phyloP scores from a whole-genome alignment of 2,888 invertebrate genomes.

The Conistra vaccinii region DNA sequence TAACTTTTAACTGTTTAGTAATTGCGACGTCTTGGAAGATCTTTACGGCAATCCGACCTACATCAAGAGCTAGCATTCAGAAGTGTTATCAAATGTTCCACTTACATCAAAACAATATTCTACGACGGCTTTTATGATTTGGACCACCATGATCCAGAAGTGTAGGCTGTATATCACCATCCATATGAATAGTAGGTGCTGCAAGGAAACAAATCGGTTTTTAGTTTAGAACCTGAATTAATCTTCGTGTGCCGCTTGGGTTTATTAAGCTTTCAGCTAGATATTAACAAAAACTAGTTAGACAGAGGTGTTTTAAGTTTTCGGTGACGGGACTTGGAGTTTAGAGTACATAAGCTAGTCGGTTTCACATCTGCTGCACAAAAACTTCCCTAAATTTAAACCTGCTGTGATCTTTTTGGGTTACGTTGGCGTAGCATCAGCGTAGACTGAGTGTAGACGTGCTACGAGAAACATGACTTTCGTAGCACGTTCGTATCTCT shows the following conservation, averaged over 20 bases:
- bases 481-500: background rate
- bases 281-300: background rate
- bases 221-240: background rate
- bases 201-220: constrained; percentile 54
- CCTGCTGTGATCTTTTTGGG: background rate
- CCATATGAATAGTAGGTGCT: constrained; percentile 87
- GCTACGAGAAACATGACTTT: background rate
- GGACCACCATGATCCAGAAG: constrained; percentile 83
- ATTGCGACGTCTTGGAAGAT: background rate
- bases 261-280: background rate
- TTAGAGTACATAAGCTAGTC: background rate
- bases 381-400: background rate
- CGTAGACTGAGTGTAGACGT: background rate
- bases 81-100: constrained; percentile 22
- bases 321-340: background rate
- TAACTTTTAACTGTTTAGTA: background rate
- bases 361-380: background rate
- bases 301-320: background rate
- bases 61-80: background rate
- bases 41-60: background rate
- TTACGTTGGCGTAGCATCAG: background rate
- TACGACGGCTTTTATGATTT: constrained; percentile 77
- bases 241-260: background rate
- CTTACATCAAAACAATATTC: constrained; percentile 82
- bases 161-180: constrained; percentile 87